phyloP scores from a whole-genome alignment of 1,140 invertebrate species.

The Drosophila seguyi region DNA sequence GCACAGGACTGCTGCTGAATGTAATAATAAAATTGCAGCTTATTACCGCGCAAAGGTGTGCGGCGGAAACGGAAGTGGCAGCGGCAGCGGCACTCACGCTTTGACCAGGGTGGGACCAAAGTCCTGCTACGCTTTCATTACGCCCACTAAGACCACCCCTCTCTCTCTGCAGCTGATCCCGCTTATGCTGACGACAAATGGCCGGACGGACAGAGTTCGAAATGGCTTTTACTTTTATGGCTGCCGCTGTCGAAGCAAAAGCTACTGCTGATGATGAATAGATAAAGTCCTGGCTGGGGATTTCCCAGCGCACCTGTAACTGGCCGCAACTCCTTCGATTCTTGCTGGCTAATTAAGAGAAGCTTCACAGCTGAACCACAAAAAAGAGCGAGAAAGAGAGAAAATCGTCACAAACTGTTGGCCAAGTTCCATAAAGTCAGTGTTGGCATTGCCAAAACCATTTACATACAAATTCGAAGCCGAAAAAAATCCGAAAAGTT shows the following conservation, averaged over 20 bases:
- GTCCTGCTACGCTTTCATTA: constrained; percentile 20
- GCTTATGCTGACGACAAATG: constrained; percentile 55
- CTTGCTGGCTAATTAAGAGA: constrained; percentile 18
- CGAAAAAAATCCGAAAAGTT: constrained; percentile 25
- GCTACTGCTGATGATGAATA: constrained; percentile 50
- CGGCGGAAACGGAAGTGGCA: constrained; percentile 22
- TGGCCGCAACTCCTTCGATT: constrained; percentile 27
- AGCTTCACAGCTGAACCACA: no score
- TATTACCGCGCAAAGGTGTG: constrained; percentile 60
- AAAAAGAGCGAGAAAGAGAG: no score
- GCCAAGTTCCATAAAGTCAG: constrained; percentile 21
- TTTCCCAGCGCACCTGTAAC: constrained; percentile 15
- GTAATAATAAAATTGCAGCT: constrained; percentile 72
- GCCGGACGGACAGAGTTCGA: constrained; percentile 24
- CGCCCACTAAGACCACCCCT: constrained; percentile 54
- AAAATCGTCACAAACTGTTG: constrained; percentile 23
- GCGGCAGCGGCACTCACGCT: constrained; percentile 40
- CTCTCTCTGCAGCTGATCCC: constrained; percentile 31
- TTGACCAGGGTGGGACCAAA: constrained; percentile 40
- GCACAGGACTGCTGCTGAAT: constrained; percentile 38
- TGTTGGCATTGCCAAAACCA: constrained; percentile 12
- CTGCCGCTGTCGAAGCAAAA: constrained; percentile 15
- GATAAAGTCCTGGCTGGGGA: neutral
- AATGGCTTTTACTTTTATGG: constrained; percentile 40
- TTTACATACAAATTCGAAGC: constrained; percentile 34